Evolutionary conservation across 2,888 invertebrate species (phyloP).

Genomic region (Drosophila antonietae): DNA sequence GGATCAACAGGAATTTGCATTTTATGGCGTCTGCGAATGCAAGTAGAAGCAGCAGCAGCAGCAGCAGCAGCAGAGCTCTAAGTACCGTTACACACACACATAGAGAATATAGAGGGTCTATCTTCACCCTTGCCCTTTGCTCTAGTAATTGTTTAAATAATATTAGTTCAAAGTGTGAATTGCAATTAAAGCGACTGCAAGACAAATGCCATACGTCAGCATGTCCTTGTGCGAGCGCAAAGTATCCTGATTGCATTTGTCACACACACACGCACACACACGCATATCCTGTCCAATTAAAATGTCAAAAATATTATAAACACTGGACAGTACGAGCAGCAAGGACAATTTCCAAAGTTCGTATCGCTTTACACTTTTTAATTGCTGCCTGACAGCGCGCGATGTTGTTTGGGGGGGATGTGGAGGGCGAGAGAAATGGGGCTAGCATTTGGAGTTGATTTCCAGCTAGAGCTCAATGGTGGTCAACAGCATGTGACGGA

Average conservation of each 20-base stretch:
- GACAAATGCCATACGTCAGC: slow-evolving; percentile 53
- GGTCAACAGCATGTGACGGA: slow-evolving; percentile 37
- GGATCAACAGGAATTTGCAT: slow-evolving; percentile 80
- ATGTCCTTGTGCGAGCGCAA: slow-evolving; percentile 40
- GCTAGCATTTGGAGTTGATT: neutral
- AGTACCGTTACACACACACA: slow-evolving; percentile 5
- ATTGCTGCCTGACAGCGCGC: slow-evolving; percentile 62
- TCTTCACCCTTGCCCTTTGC: neutral
- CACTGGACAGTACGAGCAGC: slow-evolving; percentile 36
- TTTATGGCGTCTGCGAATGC: slow-evolving; percentile 77
- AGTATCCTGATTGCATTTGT: slow-evolving; percentile 38
- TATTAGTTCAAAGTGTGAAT: slow-evolving; percentile 48
- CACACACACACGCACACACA: slow-evolving; percentile 17
- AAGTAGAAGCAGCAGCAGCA: slow-evolving; percentile 48
- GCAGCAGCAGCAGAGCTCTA: slow-evolving; percentile 19
- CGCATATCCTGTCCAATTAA: slow-evolving; percentile 61
- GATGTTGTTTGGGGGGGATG: slow-evolving; percentile 44
- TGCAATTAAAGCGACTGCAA: slow-evolving; percentile 61
- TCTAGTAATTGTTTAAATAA: slow-evolving; percentile 70
- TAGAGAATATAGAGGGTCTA: neutral
- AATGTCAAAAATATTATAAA: slow-evolving; percentile 66
- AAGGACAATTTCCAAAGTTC: slow-evolving; percentile 29
- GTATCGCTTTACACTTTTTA: slow-evolving; percentile 71
- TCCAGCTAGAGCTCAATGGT: slow-evolving; percentile 18
- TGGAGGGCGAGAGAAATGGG: no score